Base-by-base conservation (phyloP, 2,888 invertebrate genomes). In the Patella pellucida region DNA sequence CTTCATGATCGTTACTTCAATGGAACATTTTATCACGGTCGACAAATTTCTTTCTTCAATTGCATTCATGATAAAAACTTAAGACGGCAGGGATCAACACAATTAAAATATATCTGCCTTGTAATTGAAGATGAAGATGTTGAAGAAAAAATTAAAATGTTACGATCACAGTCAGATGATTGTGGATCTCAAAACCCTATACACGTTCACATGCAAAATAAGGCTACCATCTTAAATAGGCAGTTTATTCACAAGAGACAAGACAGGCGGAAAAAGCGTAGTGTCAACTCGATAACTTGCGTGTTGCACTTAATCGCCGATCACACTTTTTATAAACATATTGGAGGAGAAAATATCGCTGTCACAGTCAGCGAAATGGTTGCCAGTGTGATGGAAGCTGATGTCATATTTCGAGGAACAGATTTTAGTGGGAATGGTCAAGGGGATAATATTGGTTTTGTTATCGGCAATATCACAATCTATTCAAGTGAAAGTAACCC, bases 361-460 rank as follows among this genome's bases (percentile, higher is more conserved):
- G 75, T 67, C 19, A 84, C 88, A 12, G 78, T 85, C 7, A 76
- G 82, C 27, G 86, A 85, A 73, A 83, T 90, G 78, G 74, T 84
- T 11, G 83, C 83, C 71, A 79, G 84, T 4, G 81, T 87, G 0
- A 82, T 79, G n/a, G 85, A 86, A 75, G 84, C 87, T 14, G 85
- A 90, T 76, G 74, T 81, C 3, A 83, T 89, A 15, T 89, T 89
- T 74, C 83, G 88, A 19, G 78, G 80, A 16, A 88, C 88, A 5
- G 89, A 89, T 74, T 89, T 89, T 72, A 83, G 87, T 78, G 88
- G 86, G 0, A 86, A 88, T 71, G 88, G 87, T 5, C 67, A 74
- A 11, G 85, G 86, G 31, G 88, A 90, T 77, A 87, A 88, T 50
- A 80, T 90, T 41, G 88, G 89, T 5, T 88, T 90, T 76, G 68